phyloP scores from a whole-genome alignment of 2,888 invertebrate species.

The Epiblema foenella region DNA sequence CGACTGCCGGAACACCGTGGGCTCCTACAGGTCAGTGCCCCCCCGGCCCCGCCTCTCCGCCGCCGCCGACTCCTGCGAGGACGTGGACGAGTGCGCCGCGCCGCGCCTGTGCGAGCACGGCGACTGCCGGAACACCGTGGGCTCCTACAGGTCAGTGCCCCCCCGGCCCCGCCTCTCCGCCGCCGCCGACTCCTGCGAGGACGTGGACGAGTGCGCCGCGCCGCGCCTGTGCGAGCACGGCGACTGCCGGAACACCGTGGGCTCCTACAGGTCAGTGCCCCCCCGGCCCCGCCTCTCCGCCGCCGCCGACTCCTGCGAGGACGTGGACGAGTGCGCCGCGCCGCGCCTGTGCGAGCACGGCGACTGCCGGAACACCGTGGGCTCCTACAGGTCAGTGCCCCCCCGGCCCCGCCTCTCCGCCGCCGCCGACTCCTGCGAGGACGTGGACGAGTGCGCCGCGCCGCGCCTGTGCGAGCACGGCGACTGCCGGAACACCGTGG shows the following conservation, averaged over 20 bases:
- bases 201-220: conserved; percentile 91
- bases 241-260: conserved; percentile 90
- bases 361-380: conserved; percentile 90
- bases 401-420: conserved; percentile 87
- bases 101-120: conserved; percentile 89
- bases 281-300: conserved; percentile 87
- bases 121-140: conserved; percentile 90
- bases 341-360: conserved; percentile 89
- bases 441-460: conserved; percentile 91
- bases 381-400: conserved; percentile 86
- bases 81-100: conserved; percentile 91
- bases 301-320: conserved; percentile 86
- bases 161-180: conserved; percentile 86
- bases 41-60: conserved; percentile 85
- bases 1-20: conserved; percentile 90
- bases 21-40: conserved; percentile 87
- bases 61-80: conserved; percentile 86
- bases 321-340: conserved; percentile 91
- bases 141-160: conserved; percentile 87
- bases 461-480: conserved; percentile 89
- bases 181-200: conserved; percentile 86
- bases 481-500: conserved; percentile 90
- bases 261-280: conserved; percentile 86
- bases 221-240: conserved; percentile 89
- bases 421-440: conserved; percentile 86